phyloP scores from a whole-genome alignment of 2,888 invertebrate species.

The Gisinianus flammeolus region DNA sequence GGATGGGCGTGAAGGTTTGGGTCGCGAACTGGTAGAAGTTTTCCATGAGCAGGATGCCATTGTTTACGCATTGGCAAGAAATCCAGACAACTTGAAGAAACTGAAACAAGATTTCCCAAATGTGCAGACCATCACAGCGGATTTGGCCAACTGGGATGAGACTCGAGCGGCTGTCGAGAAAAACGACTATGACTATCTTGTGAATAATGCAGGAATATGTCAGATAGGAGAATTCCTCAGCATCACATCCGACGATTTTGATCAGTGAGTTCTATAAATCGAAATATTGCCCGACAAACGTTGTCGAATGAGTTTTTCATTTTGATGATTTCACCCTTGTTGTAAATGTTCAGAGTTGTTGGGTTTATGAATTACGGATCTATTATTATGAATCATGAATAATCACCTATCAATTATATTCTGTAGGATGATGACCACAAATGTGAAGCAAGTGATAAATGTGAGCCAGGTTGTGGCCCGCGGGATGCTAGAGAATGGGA shows the following conservation, averaged over 20 bases:
- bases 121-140: slow-evolving; percentile 29
- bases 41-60: slow-evolving; percentile 59
- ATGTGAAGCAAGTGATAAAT: slow-evolving; percentile 63
- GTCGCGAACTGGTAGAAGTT: slow-evolving; percentile 59
- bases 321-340: too few species aligned
- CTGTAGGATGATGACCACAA: slow-evolving; percentile 51
- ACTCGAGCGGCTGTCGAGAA: background rate
- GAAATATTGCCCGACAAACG: too few species aligned
- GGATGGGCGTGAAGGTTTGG: background rate
- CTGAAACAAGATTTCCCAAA: slow-evolving; percentile 56
- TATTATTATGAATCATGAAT: background rate
- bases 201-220: slow-evolving; percentile 15
- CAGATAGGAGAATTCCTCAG: background rate
- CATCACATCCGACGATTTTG: slow-evolving; percentile 13
- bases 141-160: slow-evolving; percentile 20
- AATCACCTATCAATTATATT: too few species aligned
- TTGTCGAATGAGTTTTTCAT: background rate
- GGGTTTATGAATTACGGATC: background rate
- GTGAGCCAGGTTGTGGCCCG: slow-evolving; percentile 63
- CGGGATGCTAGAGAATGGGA: slow-evolving; percentile 61
- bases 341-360: too few species aligned
- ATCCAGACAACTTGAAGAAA: slow-evolving; percentile 60
- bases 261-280: slow-evolving; percentile 1
- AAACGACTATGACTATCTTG: slow-evolving; percentile 10
- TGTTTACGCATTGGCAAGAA: slow-evolving; percentile 60